phyloP scores from a whole-genome alignment of 2,888 invertebrate species.

The Pammene aurita region DNA sequence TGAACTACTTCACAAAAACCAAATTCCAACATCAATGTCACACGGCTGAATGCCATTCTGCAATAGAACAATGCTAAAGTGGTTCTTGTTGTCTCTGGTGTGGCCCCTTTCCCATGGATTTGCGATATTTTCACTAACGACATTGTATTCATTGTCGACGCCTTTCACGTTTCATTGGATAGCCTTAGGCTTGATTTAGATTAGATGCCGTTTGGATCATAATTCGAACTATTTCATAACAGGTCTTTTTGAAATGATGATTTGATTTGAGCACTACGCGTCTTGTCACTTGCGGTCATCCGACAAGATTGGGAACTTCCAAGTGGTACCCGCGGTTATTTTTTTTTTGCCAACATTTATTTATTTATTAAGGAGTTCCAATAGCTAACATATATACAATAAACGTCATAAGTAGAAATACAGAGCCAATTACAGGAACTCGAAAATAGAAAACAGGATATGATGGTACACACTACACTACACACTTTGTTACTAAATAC shows the following conservation, averaged over 20 bases:
- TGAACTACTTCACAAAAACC: constrained; percentile 24
- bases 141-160: constrained; percentile 49
- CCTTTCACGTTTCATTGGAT: constrained; percentile 38
- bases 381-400: too few species aligned
- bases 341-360: too few species aligned
- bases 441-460: too few species aligned
- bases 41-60: constrained; percentile 45
- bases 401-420: too few species aligned
- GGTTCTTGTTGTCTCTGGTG: constrained; percentile 52
- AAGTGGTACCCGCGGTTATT: too few species aligned
- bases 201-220: background rate
- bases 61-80: constrained; percentile 53
- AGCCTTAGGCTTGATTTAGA: background rate
- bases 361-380: too few species aligned
- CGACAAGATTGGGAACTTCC: too few species aligned
- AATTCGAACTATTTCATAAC: background rate
- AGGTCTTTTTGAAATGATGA: background rate
- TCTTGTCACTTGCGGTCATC: too few species aligned
- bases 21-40: constrained; percentile 45
- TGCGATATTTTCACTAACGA: constrained; percentile 62
- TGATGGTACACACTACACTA: too few species aligned
- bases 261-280: too few species aligned
- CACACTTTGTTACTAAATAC: too few species aligned
- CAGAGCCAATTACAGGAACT: too few species aligned
- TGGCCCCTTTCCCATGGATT: constrained; percentile 62